A percentile compares a stretch with the other conserved stretches of the same genome.
These are phyloP conservation scores for Acanthosoma haemorrhoidale DNA, from an alignment of 2,888 invertebrate genomes.

Conservation along the genomic window DNA sequence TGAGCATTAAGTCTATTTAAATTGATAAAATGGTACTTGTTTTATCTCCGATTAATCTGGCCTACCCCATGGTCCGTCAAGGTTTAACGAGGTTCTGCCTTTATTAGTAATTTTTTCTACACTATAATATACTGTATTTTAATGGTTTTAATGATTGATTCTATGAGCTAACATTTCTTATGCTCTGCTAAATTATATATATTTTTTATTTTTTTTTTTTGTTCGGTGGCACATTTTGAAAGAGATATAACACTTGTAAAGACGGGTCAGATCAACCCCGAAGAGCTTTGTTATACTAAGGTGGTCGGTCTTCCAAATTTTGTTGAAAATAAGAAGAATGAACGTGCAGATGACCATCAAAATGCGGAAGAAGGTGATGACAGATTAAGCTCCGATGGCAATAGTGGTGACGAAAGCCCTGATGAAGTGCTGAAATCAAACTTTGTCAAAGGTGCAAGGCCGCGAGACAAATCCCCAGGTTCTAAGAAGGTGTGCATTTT, in stretches of 20 bases:
- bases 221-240: slow-evolving; percentile 74
- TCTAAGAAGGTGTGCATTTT: slow-evolving; percentile 71
- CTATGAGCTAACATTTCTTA: no score
- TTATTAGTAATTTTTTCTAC: no score
- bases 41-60: no score
- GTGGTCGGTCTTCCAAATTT: slow-evolving; percentile 77
- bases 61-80: no score
- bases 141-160: no score
- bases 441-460: slow-evolving; percentile 62
- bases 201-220: slow-evolving; percentile 37
- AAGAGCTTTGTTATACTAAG: slow-evolving; percentile 77
- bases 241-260: slow-evolving; percentile 78
- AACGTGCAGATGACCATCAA: slow-evolving; percentile 8
- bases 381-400: not conserved
- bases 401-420: slow-evolving; percentile 54
- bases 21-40: no score
- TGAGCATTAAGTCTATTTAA: no score
- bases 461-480: slow-evolving; percentile 73
- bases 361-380: slow-evolving; percentile 7
- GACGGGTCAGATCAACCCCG: slow-evolving; percentile 55
- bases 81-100: no score
- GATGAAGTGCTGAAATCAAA: slow-evolving; percentile 46
- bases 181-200: no score
- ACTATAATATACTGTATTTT: no score
- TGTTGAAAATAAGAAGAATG: slow-evolving; percentile 45